Evolutionary conservation across 1,140 invertebrate species (phyloP).

Genomic region (Dinoponera quadriceps): DNA sequence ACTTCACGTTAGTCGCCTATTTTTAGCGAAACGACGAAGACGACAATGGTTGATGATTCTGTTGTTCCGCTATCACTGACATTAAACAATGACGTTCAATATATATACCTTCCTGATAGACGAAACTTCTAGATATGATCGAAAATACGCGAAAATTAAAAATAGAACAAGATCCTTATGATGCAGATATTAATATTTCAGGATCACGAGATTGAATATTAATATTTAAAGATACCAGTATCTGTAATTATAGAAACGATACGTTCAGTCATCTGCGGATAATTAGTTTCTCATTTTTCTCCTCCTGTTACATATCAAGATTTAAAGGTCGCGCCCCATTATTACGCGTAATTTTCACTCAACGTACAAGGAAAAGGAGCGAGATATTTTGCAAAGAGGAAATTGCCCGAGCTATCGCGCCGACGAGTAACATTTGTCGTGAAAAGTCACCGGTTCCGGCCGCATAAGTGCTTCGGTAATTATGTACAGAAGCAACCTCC

Average conservation of each 20-base stretch:
- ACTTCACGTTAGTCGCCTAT: constrained; percentile 1
- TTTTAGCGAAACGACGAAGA: background rate
- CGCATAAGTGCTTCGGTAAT: background rate
- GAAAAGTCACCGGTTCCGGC: background rate
- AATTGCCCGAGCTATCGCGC: background rate
- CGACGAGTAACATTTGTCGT: background rate
- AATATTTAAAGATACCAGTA: too few relatives aligned
- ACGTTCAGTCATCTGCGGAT: too few relatives aligned
- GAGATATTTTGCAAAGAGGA: constrained; percentile 1
- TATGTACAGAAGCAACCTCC: constrained; percentile 14
- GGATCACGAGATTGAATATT: too few relatives aligned
- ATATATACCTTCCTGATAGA: background rate
- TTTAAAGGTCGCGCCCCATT: background rate
- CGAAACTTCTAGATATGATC: background rate
- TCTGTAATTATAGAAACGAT: too few relatives aligned
- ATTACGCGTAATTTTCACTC: background rate
- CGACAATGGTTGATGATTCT: background rate
- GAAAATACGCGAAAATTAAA: background rate
- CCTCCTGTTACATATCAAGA: too few relatives aligned
- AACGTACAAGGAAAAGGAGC: background rate
- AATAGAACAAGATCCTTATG: background rate
- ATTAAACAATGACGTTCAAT: background rate
- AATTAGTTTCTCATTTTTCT: too few relatives aligned
- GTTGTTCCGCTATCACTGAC: background rate
- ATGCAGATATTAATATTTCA: background rate